Evolutionary conservation across 2,113 vertebrate genomes (phyloP), one percentile per base, ranked within the genome.

Genomic region (Electrona antarctica): DNA sequence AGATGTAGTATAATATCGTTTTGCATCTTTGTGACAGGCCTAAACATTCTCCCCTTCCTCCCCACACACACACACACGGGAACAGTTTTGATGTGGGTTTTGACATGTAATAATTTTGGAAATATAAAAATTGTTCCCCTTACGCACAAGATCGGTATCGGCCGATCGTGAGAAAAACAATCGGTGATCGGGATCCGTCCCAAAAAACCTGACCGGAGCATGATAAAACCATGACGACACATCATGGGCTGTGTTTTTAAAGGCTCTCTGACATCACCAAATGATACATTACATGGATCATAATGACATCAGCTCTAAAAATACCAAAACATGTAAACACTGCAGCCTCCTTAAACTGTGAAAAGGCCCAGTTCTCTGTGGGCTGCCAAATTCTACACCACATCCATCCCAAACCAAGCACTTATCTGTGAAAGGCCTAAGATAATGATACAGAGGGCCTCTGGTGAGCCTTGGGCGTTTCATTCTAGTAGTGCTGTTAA

Each of bases 331-430:
- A 67, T 64, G 45, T 60, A 73, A 54, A 70, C 64, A n/a, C n/a
- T n/a, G n/a, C n/a, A 67, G 67, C 50, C 63, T 66, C 64, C 12
- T 33, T 33, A 57, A 83, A 87, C 85, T 79, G 81, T 64, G 64
- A 83, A 60, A 69, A 69, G 82, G 79, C 77, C 79, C 69, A 64
- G 69, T 79, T 89, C 83, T 87, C 86, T 70, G 82, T 74, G 58
- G 73, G 74, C 80, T 80, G 89, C 71, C 75, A 92, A 73, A 92
- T 91, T 91, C 86, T 77, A 90, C 89, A 87, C 88, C 84, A 78
- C 82, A 83, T 83, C 82, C 73, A 67, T 8, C 77, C 56, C 78
- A 88, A 91, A 88, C 82, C 68, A 77, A 86, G 76, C 89, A 89
- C 87, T 66, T 75, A 71, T 77, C 85, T 89, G 89, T 82, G 88